These are phyloP conservation scores for Zele albiditarsus DNA, from an alignment of 2,888 invertebrate species.

Conservation along the genomic window DNA sequence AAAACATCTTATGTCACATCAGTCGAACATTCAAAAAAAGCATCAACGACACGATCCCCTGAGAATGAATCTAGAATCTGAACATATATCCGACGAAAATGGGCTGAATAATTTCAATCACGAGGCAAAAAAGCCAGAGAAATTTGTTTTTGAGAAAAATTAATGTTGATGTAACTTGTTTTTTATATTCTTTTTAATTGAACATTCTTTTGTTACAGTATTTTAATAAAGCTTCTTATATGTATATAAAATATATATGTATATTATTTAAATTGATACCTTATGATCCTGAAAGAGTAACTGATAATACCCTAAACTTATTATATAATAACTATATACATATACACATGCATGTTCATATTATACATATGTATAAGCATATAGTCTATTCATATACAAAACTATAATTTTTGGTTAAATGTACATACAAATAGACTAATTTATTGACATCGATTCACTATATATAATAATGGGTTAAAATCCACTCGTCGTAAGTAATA, in stretches of 20 bases:
- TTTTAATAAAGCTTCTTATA: constrained; percentile 19
- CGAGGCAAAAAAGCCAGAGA: neutral
- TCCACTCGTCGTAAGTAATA: neutral
- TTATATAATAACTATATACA: neutral
- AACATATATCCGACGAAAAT: constrained; percentile 35
- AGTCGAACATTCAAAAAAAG: constrained; percentile 52
- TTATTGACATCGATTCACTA: constrained; percentile 6
- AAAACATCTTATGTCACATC: constrained; percentile 46
- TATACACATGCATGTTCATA: neutral
- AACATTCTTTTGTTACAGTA: constrained; percentile 19
- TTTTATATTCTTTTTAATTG: constrained; percentile 13
- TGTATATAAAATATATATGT: constrained; percentile 4
- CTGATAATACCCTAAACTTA: neutral
- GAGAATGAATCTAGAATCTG: constrained; percentile 30
- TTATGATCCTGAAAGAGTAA: neutral
- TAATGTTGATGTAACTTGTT: constrained; percentile 35
- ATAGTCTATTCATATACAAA: constrained; percentile 69
- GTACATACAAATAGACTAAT: constrained; percentile 56
- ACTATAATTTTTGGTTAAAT: constrained; percentile 71
- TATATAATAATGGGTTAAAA: neutral
- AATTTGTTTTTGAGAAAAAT: neutral
- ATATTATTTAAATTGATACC: constrained; percentile 14
- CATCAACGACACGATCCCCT: constrained; percentile 51
- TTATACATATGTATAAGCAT: constrained; percentile 20
- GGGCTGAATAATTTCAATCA: neutral